Base-by-base conservation (phyloP, 1,140 invertebrate genomes). In the Brachionus manjavacas region DNA sequence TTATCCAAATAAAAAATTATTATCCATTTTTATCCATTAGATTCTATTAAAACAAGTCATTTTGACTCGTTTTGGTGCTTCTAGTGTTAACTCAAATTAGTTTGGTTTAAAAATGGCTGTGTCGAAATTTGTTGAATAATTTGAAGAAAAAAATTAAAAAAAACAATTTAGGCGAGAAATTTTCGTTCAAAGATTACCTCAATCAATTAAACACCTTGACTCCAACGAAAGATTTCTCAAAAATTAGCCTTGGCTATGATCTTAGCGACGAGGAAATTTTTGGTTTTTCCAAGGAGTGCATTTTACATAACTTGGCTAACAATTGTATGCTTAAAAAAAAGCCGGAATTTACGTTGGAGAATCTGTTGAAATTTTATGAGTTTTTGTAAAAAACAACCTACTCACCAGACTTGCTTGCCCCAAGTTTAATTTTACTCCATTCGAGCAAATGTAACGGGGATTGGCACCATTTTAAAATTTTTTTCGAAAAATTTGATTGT, bases 341-440 rank as follows among this genome's bases (percentile, higher is more conserved):
- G 3, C n/a, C 66, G n/a, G 11, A 39, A 8, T 70, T 70, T 70
- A 1, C 66, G 1, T 12, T 70, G 9, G 66, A 72, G 0, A 41
- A 11, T 11, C 68, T 72, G 0, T 14, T 72, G 8, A 72, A 76
- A 76, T 4, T 76, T 20, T 76, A 46, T 46, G 20, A 46, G 12
- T 76, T 76, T 74, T 46, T 76, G 16, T 49, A 76, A 25, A 43
- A 76, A 6, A 4, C 0, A 7, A 20, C 39, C 0, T 76, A 23
- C 8, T 76, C 72, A 20, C 39, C 39, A 43, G 41, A 46, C 16
- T 46, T 76, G 41, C 25, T 76, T n/a, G 39, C 39, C 39, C 14
- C 49, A 76, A 49, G 39, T 76, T 76, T 76, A 9, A 20, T 76
- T 76, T 76, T 76, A 23, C 72, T 76, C 23, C 72, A 76, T 49